These are phyloP conservation scores for Thamnophis sirtalis DNA, from an alignment of 2,113 vertebrate species.

Conservation along the genomic window DNA sequence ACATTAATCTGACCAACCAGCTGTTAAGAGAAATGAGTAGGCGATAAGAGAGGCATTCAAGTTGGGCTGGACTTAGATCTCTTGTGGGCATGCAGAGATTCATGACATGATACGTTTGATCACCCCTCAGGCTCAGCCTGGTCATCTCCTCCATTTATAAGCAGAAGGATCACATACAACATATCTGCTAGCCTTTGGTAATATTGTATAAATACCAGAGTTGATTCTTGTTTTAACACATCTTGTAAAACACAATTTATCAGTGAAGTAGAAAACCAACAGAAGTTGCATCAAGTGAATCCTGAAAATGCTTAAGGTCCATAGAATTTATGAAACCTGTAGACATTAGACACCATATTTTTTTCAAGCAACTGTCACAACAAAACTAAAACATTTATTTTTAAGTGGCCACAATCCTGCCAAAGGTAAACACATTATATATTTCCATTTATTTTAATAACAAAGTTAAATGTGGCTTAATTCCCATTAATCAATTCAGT, in stretches of 20 bases:
- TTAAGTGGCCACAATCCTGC: background rate
- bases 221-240: slow-evolving; percentile 45
- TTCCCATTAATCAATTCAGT: background rate
- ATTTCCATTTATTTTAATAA: background rate
- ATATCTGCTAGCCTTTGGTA: rapidly evolving
- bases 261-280: slow-evolving; percentile 29
- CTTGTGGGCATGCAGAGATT: background rate
- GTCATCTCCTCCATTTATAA: background rate
- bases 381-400: background rate
- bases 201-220: slow-evolving; percentile 39
- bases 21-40: background rate
- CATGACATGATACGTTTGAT: background rate
- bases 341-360: rapidly evolving
- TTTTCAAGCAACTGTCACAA: background rate
- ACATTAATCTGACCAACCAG: background rate
- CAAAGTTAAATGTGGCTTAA: background rate
- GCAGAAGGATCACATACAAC: background rate
- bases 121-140: background rate
- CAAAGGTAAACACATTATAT: background rate
- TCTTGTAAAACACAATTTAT: slow-evolving; percentile 56
- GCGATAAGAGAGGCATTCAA: background rate
- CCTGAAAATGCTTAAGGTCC: background rate
- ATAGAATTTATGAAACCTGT: slow-evolving; percentile 36
- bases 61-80: background rate
- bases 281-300: slow-evolving; percentile 32